phyloP scores from a whole-genome alignment of 2,888 invertebrate genomes.

The Taphrorychus bicolor region DNA sequence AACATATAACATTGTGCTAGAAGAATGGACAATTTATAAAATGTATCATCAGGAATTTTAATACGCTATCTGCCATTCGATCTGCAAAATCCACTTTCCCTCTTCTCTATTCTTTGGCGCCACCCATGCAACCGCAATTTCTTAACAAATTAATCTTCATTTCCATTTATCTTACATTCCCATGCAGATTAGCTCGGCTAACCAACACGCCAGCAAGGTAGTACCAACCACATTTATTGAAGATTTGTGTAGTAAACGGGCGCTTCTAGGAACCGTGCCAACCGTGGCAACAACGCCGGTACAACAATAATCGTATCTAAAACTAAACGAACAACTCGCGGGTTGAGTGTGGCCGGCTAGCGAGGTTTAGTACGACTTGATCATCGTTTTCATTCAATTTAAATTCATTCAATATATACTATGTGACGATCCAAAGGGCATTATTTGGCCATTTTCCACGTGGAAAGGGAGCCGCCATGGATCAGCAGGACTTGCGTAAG shows the following conservation, averaged over 20 bases:
- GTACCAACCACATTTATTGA: background rate
- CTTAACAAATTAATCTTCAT: too few species aligned
- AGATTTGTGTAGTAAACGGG: background rate
- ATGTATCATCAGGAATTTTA: too few species aligned
- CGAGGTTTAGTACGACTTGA: constrained; percentile 16
- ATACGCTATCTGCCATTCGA: too few species aligned
- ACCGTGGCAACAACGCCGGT: constrained; percentile 29
- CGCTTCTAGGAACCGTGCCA: constrained; percentile 3
- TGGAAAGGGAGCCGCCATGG: constrained; percentile 20
- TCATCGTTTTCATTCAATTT: constrained; percentile 35
- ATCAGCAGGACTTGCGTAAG: constrained; percentile 7
- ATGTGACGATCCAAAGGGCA: constrained; percentile 21
- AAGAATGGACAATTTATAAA: too few species aligned
- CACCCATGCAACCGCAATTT: too few species aligned
- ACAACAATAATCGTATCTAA: constrained; percentile 32
- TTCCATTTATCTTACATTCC: background rate
- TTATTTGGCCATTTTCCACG: constrained; percentile 10
- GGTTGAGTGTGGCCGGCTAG: constrained; percentile 32
- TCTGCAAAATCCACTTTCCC: too few species aligned
- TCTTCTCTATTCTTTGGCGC: too few species aligned
- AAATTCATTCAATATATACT: constrained; percentile 21
- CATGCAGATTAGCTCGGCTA: too few species aligned
- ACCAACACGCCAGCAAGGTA: background rate
- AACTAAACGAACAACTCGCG: constrained; percentile 28
- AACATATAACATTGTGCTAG: too few species aligned